phyloP scores from a whole-genome alignment of 1,140 invertebrate genomes.

The Anastrepha ludens region DNA sequence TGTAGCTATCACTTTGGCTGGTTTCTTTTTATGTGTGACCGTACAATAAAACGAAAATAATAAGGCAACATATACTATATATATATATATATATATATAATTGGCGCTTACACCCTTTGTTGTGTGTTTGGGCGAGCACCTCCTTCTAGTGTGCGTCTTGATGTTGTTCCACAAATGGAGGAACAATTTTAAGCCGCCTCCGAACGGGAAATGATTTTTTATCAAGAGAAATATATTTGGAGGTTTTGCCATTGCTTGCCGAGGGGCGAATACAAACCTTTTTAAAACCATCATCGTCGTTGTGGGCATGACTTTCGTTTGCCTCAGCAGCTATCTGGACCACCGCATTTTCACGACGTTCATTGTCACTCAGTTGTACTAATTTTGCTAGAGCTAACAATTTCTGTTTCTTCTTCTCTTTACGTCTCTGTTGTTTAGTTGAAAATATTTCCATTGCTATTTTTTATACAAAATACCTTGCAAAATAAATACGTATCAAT shows the following conservation, averaged over 20 bases:
- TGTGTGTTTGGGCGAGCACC: no score
- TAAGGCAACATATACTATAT: no score
- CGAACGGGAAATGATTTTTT: no score
- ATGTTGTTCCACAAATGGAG: no score
- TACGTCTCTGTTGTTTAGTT: constrained; percentile 75
- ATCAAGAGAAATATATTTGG: no score
- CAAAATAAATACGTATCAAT: constrained; percentile 29
- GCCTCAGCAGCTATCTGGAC: neutral
- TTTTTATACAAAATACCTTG: neutral
- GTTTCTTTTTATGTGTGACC: constrained; percentile 56
- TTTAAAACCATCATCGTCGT: constrained; percentile 60
- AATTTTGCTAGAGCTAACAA: constrained; percentile 79
- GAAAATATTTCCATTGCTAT: constrained; percentile 60
- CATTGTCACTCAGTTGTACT: constrained; percentile 79
- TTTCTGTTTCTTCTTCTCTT: constrained; percentile 80
- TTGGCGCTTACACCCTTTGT: no score
- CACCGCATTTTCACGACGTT: constrained; percentile 69
- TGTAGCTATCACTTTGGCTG: neutral
- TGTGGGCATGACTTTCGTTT: neutral
- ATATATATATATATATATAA: no score
- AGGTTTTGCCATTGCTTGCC: no score
- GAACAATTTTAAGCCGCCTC: no score
- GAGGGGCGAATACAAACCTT: constrained; percentile 56
- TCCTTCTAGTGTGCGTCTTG: no score
- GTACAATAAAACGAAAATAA: neutral